Percentiles rank a stretch among this genome's conserved stretches.
Evolutionary conservation across 2,888 invertebrate genomes (phyloP).

Genomic region (Pyrgus malvae): DNA sequence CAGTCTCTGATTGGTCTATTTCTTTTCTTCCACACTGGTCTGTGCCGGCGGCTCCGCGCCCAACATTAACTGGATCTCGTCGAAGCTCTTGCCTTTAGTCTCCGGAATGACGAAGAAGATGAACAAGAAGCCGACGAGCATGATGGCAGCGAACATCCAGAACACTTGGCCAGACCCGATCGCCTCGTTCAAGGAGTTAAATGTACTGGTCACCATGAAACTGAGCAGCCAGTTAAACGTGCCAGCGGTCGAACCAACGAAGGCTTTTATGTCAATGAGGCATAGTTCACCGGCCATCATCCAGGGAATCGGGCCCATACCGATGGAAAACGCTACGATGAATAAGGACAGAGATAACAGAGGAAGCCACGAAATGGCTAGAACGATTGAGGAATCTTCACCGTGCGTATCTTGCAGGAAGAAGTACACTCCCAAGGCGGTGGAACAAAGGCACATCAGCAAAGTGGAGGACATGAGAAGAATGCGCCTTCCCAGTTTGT

Average conservation of each 20-base stretch:
- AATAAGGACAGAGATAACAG: conserved; percentile 88
- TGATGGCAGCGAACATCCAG: conserved; percentile 87
- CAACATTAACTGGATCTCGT: conserved; percentile 83
- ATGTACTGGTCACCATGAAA: conserved; percentile 90
- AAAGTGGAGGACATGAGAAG: conserved; percentile 87
- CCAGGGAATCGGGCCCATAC: conserved; percentile 95
- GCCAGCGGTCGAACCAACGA: conserved; percentile 89
- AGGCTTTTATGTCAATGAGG: conserved; percentile 88
- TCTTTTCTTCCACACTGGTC: conserved; percentile 51
- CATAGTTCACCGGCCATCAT: conserved; percentile 91
- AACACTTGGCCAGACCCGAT: conserved; percentile 86
- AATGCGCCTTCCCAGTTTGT: conserved; percentile 89
- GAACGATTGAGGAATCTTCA: conserved; percentile 57
- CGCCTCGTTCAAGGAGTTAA: conserved; percentile 76
- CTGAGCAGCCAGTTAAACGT: conserved; percentile 91
- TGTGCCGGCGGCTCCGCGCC: conserved; percentile 56
- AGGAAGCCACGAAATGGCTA: conserved; percentile 87
- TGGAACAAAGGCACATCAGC: conserved; percentile 86
- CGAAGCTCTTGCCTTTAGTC: conserved; percentile 86
- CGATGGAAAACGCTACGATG: conserved; percentile 90
- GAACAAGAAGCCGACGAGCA: conserved; percentile 84
- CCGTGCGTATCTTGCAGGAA: conserved; percentile 64
- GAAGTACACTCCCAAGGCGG: conserved; percentile 88
- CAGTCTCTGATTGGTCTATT: conserved; percentile 59
- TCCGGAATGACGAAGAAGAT: conserved; percentile 86